Base-by-base conservation (phyloP, 2,113 vertebrate species). In the Xiphophorus couchianus region DNA sequence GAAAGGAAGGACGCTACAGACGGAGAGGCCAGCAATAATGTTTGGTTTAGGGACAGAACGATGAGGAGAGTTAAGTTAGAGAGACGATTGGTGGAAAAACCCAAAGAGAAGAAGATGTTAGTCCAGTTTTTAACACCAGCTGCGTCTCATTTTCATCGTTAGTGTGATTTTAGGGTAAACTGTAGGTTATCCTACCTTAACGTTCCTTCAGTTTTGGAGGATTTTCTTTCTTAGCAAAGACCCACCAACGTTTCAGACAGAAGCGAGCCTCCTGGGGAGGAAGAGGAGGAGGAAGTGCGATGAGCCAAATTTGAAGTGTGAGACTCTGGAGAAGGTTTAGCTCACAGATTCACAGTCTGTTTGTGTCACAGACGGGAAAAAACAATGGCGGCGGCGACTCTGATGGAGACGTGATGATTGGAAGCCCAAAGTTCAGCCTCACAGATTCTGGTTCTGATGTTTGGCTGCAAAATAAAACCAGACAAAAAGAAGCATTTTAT, bases 221-320 rank as follows among this genome's bases (percentile, higher is more conserved):
- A 51, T 5, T 22, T 58, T n/a, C 10, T 9, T 58, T 25, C 51
- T 58, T n/a, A n/a, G 17, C 22, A 58, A 10, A 9, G 51, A 22
- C 22, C 19, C 51, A 3, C 17, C 15, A 2, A 9, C 22, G 8
- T 25, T 54, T 54, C 19, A 54, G 4, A 9, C 51, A 9, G 51
- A 25, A 54, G 7, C 2, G 2, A 25, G 19, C 29, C 62, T 69
- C 27, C 35, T 39, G 35, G 61, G 58, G 25, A 14, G 68, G n/a
- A 42, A 29, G 62, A 60, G 30, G 37, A 71, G 27, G 69, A n/a
- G 9, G 69, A 33, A 25, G 67, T 75, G 78, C 28, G 78, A 86
- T 33, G 61, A 85, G 42, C 39, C 22, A 71, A 72, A 82, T 80
- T 76, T 69, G 17, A 37, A 54, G 76, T 79, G 82, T 60, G 74